Base-by-base conservation (phyloP, 2,113 vertebrate genomes). In the Archilochus colubris region DNA sequence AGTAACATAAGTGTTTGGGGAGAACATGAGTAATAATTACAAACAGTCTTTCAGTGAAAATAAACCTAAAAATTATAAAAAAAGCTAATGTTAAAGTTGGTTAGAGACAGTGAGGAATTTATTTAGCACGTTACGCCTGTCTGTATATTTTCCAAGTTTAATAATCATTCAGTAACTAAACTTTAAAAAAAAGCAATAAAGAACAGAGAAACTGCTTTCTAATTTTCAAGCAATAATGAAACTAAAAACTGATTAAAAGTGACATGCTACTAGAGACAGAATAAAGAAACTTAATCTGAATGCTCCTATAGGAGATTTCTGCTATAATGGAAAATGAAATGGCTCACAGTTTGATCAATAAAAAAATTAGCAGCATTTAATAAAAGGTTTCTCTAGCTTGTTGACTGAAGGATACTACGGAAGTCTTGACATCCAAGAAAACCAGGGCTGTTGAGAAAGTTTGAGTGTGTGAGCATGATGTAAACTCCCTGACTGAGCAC, bases 1-100 rank as follows among this genome's bases (percentile, higher is more conserved):
- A 97, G 97, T 97, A 97, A 97, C 97, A 91, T 98, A 97, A 98
- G 98, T 97, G 98, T 98, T 98, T 97, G 82, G 98, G 97, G 98
- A 98, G 95, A 97, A 96, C 96, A 95, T 54, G 96, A 96, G 97
- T 96, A 97, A 97, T 98, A 97, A 98, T 98, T 98, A 97, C 89
- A 95, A 96, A 85, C 94, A 97, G 95, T 94, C 96, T 98, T 97
- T 97, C 97, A 74, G 53, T 95, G 97, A 97, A 98, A 97, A 98
- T 97, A 97, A 97, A 97, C 95, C 92, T 97, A 89, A 97, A 98
- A 97, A 97, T 96, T 91, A 92, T 82, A 90, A 91, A 94, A 93
- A 93, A 96, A 83, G 83, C 97, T 95, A 96, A 97, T 67, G 95
- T 88, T 97, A 94, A 97, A 97, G 94, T 97, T 97, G 97, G 93